phyloP scores from a whole-genome alignment of 2,797 vertebrate species.

The Mastacembelus armatus region DNA sequence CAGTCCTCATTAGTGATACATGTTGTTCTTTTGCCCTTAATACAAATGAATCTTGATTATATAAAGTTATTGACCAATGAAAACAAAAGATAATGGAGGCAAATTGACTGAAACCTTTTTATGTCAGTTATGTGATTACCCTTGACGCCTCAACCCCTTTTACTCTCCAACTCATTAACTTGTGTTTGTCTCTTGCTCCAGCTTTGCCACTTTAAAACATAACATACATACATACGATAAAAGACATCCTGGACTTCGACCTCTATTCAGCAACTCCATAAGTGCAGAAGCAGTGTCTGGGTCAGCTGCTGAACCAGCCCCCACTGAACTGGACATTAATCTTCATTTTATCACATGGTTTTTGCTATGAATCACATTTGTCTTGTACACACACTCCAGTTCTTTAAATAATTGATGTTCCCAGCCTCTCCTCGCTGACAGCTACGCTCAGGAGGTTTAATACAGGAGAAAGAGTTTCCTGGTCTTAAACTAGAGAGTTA shows the following conservation, averaged over 20 bases:
- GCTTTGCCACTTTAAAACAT: background rate
- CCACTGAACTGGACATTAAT: slow-evolving; percentile 41
- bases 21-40: slow-evolving; percentile 9
- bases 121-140: slow-evolving; percentile 2
- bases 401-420: slow-evolving; percentile 48
- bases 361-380: slow-evolving; percentile 55
- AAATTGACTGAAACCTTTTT: slow-evolving; percentile 33
- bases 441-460: background rate
- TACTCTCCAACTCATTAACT: background rate
- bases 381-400: slow-evolving; percentile 15
- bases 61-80: slow-evolving; percentile 27
- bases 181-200: slow-evolving; percentile 1
- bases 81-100: slow-evolving; percentile 37
- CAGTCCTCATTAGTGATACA: slow-evolving; percentile 16
- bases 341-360: slow-evolving; percentile 47
- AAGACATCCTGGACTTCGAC: slow-evolving; percentile 15
- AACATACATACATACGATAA: background rate
- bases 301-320: slow-evolving; percentile 32
- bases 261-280: slow-evolving; percentile 7
- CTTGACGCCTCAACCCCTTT: background rate
- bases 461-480: slow-evolving; percentile 6
- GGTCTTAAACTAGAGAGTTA: slow-evolving; percentile 3
- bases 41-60: slow-evolving; percentile 24
- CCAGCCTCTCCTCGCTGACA: slow-evolving; percentile 11
- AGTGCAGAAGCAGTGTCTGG: slow-evolving; percentile 22